A percentile compares a stretch with the other conserved stretches of the same genome.
phyloP scores from a whole-genome alignment of 2,113 vertebrate species.

The Panthera leo region DNA sequence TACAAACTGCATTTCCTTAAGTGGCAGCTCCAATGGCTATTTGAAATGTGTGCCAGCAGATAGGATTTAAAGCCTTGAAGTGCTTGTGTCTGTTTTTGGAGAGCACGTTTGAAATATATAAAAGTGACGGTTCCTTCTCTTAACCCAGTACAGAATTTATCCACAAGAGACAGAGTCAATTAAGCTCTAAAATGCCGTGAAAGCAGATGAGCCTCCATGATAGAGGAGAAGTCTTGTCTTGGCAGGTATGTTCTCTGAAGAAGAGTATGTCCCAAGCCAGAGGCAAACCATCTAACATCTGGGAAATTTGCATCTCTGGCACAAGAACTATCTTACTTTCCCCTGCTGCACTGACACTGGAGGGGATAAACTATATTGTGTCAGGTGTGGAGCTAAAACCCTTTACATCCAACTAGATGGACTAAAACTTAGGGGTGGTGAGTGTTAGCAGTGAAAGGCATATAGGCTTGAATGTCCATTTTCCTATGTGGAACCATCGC shows the following conservation, averaged over 20 bases:
- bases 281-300: background rate
- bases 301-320: background rate
- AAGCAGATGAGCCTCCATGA: background rate
- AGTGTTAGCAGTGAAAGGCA: background rate
- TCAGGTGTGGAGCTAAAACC: background rate
- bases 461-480: background rate
- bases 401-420: background rate
- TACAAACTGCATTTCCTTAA: background rate
- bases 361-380: background rate
- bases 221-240: background rate
- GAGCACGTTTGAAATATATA: background rate
- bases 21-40: background rate
- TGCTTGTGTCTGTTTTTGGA: background rate
- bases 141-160: background rate
- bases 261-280: background rate
- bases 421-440: background rate
- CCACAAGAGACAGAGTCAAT: background rate
- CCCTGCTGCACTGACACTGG: background rate
- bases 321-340: background rate
- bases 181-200: background rate
- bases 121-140: background rate
- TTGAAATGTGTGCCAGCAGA: background rate
- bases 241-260: background rate
- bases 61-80: constrained; percentile 11
- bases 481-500: background rate